Conservation (phyloP, 2,888 invertebrate species). For the Trissolcus japonicus region DNA sequence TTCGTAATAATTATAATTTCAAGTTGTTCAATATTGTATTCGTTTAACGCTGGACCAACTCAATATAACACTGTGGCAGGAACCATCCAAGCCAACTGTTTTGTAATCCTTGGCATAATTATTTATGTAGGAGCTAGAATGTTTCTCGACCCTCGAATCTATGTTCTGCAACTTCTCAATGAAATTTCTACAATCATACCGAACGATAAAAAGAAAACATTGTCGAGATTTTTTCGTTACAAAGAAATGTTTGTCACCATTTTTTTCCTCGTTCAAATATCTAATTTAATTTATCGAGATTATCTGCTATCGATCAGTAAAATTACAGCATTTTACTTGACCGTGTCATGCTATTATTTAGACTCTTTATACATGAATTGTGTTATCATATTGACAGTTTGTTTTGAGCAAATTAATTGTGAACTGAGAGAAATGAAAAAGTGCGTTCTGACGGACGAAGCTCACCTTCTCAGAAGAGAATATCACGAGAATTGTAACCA, state of each 20-base stretch:
- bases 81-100: slow-evolving; percentile 61
- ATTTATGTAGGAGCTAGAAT: slow-evolving; percentile 56
- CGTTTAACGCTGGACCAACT: neutral
- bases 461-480: slow-evolving; percentile 65
- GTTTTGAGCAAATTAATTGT: slow-evolving; percentile 61
- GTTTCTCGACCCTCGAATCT: slow-evolving; percentile 44
- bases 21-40: neutral
- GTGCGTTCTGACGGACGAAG: slow-evolving; percentile 60
- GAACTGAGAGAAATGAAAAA: slow-evolving; percentile 59
- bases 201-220: slow-evolving; percentile 37
- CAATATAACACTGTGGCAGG: slow-evolving; percentile 28
- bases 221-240: slow-evolving; percentile 59
- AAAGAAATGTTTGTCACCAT: slow-evolving; percentile 60
- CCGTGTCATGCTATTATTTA: slow-evolving; percentile 59
- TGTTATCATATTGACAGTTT: slow-evolving; percentile 60
- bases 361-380: slow-evolving; percentile 62
- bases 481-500: slow-evolving; percentile 64
- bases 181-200: slow-evolving; percentile 59
- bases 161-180: slow-evolving; percentile 55
- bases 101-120: slow-evolving; percentile 56
- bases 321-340: slow-evolving; percentile 48
- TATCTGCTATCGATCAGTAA: slow-evolving; percentile 25
- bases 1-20: neutral
- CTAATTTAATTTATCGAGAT: slow-evolving; percentile 47
- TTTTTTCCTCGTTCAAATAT: slow-evolving; percentile 59